Conservation (phyloP, 2,888 invertebrate genomes). For the Microchrysa polita region DNA sequence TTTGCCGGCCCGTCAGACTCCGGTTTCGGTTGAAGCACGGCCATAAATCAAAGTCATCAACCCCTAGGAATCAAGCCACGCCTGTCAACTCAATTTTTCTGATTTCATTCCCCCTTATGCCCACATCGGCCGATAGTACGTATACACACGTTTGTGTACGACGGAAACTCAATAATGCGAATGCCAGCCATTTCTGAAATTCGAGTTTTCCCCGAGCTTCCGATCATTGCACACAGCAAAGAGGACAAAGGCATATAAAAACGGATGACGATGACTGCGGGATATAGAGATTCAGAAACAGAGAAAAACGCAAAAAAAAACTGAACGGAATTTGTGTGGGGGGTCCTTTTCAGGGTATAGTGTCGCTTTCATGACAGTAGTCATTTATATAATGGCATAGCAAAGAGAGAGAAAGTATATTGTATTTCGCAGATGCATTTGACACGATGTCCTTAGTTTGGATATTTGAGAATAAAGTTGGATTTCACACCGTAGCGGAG, state of each 20-base stretch:
- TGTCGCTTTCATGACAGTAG: constrained; percentile 31
- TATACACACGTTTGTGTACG: no score
- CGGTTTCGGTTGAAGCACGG: constrained; percentile 42
- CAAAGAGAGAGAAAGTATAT: constrained; percentile 7
- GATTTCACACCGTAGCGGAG: background rate
- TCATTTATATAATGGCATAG: constrained; percentile 29
- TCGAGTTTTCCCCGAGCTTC: constrained; percentile 8
- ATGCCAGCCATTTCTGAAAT: constrained; percentile 37
- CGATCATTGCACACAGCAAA: no score
- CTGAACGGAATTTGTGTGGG: constrained; percentile 8
- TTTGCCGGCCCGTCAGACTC: constrained; percentile 28
- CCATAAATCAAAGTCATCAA: constrained; percentile 51
- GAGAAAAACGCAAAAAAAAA: no score
- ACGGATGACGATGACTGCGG: constrained; percentile 8
- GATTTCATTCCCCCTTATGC: constrained; percentile 29
- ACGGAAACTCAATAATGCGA: constrained; percentile 32
- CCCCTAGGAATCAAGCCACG: constrained; percentile 48
- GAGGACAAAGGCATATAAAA: no score
- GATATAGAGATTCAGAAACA: background rate
- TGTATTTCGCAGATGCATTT: constrained; percentile 36
- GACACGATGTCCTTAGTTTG: constrained; percentile 12
- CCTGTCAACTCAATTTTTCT: constrained; percentile 45
- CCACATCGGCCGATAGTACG: no score
- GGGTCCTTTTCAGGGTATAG: constrained; percentile 13
- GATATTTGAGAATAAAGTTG: background rate